Percentiles rank a stretch among this genome's conserved stretches.
Conservation (phyloP, 1,140 invertebrate genomes). For the Ooceraea biroi region DNA sequence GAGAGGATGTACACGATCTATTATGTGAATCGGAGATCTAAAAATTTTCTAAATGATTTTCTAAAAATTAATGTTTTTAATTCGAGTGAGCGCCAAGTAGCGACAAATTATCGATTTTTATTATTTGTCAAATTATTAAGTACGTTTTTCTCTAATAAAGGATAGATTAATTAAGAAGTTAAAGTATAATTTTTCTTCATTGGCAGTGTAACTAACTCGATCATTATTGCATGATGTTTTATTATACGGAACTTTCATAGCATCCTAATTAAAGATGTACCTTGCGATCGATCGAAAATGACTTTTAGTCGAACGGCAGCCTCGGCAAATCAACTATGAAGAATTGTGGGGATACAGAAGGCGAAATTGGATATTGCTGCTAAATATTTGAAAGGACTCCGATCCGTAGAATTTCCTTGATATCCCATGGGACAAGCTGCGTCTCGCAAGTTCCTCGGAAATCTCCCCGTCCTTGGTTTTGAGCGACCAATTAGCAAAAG, state of each 20-base stretch:
- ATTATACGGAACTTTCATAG: background rate
- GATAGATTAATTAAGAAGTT: background rate
- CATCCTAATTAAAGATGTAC: constrained; percentile 44
- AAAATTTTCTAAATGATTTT: too few species aligned
- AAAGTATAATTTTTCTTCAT: background rate
- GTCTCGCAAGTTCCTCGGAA: constrained; percentile 68
- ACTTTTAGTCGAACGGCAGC: constrained; percentile 78
- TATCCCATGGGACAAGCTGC: constrained; percentile 72
- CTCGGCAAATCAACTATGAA: constrained; percentile 71
- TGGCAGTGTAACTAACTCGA: background rate
- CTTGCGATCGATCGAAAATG: constrained; percentile 39
- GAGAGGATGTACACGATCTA: background rate
- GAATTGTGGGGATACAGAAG: constrained; percentile 69
- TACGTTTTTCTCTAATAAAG: background rate
- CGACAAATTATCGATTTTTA: background rate
- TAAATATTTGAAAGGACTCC: constrained; percentile 82
- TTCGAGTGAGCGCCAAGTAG: background rate
- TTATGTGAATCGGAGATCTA: background rate
- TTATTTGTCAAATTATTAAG: background rate
- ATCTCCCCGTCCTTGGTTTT: constrained; percentile 67
- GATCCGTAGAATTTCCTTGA: constrained; percentile 75
- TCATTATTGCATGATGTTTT: background rate
- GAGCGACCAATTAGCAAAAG: constrained; percentile 70
- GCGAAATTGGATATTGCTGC: constrained; percentile 81
- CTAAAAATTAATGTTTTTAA: background rate